A percentile compares a stretch with the other conserved stretches of the same genome.
phyloP scores from a whole-genome alignment of 2,113 vertebrate species.

The Myxocyprinus asiaticus region DNA sequence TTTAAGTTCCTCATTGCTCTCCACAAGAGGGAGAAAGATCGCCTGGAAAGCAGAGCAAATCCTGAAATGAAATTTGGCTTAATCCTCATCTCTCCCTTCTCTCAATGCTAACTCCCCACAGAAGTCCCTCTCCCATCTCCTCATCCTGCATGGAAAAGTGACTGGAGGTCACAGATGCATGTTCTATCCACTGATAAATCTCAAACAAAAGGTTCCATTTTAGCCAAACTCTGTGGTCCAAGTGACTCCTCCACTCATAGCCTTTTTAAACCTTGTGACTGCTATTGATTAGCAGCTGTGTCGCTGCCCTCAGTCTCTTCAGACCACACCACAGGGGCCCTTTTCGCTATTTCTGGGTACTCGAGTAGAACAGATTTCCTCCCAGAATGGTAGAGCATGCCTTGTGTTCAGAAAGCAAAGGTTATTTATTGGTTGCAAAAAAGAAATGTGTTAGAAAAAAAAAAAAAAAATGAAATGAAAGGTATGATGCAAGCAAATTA shows the following conservation, averaged over 20 bases:
- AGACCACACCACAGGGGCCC: slow-evolving; percentile 8
- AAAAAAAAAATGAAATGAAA: slow-evolving; percentile 22
- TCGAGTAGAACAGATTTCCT: slow-evolving; percentile 16
- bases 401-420: slow-evolving; percentile 13
- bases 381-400: background rate
- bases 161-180: slow-evolving; percentile 6
- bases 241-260: slow-evolving; percentile 6
- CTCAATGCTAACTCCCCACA: slow-evolving; percentile 25
- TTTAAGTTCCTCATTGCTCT: background rate
- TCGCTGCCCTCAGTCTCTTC: slow-evolving; percentile 16
- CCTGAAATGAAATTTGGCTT: slow-evolving; percentile 22
- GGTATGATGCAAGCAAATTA: background rate
- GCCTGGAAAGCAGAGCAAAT: slow-evolving; percentile 3
- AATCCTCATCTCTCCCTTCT: slow-evolving; percentile 1
- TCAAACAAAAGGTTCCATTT: slow-evolving; percentile 11
- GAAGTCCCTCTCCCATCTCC: background rate
- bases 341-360: slow-evolving; percentile 24
- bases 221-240: background rate
- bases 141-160: slow-evolving; percentile 7
- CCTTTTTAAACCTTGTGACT: slow-evolving; percentile 20
- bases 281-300: slow-evolving; percentile 34
- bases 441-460: background rate
- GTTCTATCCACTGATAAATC: slow-evolving; percentile 19
- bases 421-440: slow-evolving; percentile 18
- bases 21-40: slow-evolving; percentile 27